Conservation (phyloP, 2,797 vertebrate species). For the Chaunax sp. region DNA sequence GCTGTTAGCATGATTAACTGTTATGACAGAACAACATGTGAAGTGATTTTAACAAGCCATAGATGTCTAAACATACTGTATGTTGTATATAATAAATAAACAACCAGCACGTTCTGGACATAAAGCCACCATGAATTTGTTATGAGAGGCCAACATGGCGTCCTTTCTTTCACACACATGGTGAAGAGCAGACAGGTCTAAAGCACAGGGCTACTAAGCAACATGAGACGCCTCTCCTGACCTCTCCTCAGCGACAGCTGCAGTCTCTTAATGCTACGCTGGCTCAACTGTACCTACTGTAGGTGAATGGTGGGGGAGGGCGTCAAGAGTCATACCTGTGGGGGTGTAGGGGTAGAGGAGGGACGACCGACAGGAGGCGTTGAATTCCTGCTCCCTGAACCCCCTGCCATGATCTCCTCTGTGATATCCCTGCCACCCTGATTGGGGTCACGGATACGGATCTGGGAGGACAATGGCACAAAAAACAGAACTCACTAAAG, state of each 20-base stretch:
- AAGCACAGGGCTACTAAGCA: conserved; percentile 30
- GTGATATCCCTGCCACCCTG: conserved; percentile 98
- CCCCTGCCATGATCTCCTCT: conserved; percentile 96
- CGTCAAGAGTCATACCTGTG: conserved; percentile 86
- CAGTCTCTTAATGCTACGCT: not conserved
- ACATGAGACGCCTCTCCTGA: conserved; percentile 26
- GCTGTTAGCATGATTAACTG: conserved; percentile 15
- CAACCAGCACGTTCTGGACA: conserved; percentile 6
- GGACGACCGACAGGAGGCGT: conserved; percentile 86
- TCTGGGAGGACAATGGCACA: conserved; percentile 84
- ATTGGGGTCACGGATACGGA: conserved; percentile 98
- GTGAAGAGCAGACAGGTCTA: conserved; percentile 10
- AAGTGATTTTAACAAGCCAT: conserved; percentile 1
- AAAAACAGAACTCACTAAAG: conserved; percentile 76
- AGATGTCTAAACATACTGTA: not conserved
- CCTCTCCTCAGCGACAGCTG: not conserved
- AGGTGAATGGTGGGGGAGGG: not conserved
- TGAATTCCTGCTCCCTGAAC: conserved; percentile 86
- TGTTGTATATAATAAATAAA: not conserved
- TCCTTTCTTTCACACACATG: too few species aligned
- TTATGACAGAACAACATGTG: not conserved
- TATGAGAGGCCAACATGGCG: conserved; percentile 11
- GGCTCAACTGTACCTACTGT: conserved; percentile 3
- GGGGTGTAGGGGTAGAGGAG: conserved; percentile 92
- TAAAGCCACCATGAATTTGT: conserved; percentile 30